Evolutionary conservation across 2,888 invertebrate species (phyloP), one percentile per base, ranked within the genome.

Genomic region (Steinernema scapterisci): DNA sequence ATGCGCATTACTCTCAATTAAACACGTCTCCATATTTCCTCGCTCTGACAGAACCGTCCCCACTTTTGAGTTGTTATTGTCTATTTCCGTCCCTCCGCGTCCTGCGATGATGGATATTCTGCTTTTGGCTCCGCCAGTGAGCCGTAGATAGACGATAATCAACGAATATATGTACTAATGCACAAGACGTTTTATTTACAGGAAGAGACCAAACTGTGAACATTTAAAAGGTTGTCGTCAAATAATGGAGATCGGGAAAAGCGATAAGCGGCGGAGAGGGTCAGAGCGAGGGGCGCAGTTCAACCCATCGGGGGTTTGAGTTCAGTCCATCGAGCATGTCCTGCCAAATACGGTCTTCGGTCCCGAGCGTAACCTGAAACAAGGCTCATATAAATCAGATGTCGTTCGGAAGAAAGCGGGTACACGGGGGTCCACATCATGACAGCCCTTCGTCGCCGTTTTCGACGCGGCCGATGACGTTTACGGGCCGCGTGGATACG

Each of bases 291-390:
- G 63, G 27, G 25, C 72, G 54, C 3, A 77, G 52, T 13, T 75
- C 52, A 2, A 77, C 21, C 77, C 77, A 77, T 21, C 72, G 71
- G 7, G 77, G 77, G 70, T 77, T 75, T 13, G 75, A 72, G 21
- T 72, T 56, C 25, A 72, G 75, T 2, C 74, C 73, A 13, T 63
- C 45, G 19, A 77, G 63, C n/a, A 77, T 52, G 63, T 77, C 77
- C 54, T 75, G 75, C 77, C 75, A 77, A 73, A 77, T 73, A 31
- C 71, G 75, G 11, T 75, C 75, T 23, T 72, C 73, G 44, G 73
- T 19, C 9, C 77, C 75, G 13, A 77, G 51, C 0, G 52, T 48
- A 19, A 77, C 63, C 77, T 77, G 73, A 1, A 75, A 74, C 7
- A 9, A 1, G n/a, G 3, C 63, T 3, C 2, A 3, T 23, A 21